A percentile compares a stretch with the other conserved stretches of the same genome.
Conservation (phyloP, 2,888 invertebrate genomes). For the Dione vanillae region DNA sequence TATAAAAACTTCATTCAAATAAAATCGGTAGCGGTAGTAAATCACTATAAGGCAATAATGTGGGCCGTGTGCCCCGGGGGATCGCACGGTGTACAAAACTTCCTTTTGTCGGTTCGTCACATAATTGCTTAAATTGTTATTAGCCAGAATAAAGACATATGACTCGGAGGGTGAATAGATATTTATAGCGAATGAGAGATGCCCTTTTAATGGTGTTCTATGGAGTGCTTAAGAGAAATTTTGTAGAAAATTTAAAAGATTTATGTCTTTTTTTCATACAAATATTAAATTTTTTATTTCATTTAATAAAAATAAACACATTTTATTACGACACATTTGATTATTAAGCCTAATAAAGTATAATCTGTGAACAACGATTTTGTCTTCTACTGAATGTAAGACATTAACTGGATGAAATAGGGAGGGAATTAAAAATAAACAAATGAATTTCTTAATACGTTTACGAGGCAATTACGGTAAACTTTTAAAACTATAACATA, state of each 20-base stretch:
- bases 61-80: conserved; percentile 68
- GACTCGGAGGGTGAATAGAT: conserved; percentile 62
- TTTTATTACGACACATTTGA: neutral
- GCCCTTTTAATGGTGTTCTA: conserved; percentile 73
- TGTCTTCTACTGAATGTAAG: no score
- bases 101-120: conserved; percentile 70
- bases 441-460: conserved; percentile 61
- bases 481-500: conserved; percentile 71
- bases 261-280: conserved; percentile 3
- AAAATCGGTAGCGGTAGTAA: conserved; percentile 67
- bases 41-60: conserved; percentile 80
- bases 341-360: neutral
- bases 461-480: conserved; percentile 67
- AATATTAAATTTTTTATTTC: conserved; percentile 14
- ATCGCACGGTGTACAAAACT: conserved; percentile 66
- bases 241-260: conserved; percentile 38
- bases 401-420: neutral
- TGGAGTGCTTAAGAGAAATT: conserved; percentile 42
- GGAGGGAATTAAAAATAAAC: conserved; percentile 17
- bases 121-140: conserved; percentile 84
- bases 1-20: conserved; percentile 39
- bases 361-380: neutral
- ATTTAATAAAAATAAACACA: neutral
- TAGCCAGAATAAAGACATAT: conserved; percentile 83
- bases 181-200: conserved; percentile 78